phyloP scores from a whole-genome alignment of 1,140 invertebrate genomes.

The Holcopasites calliopsidis region DNA sequence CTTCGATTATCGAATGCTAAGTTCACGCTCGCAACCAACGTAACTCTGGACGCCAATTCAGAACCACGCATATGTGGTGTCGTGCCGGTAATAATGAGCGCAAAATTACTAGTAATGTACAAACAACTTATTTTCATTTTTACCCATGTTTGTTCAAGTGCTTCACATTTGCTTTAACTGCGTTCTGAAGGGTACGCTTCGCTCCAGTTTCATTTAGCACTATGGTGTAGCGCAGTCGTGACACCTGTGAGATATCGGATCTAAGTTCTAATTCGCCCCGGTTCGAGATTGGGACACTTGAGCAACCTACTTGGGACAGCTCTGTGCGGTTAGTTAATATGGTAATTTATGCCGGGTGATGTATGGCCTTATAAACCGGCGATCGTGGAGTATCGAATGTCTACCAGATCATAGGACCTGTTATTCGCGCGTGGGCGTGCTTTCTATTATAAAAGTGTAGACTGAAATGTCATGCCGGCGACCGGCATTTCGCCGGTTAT shows the following conservation, averaged over 20 bases:
- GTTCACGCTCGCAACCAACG: too few relatives aligned
- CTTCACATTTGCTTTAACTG: conserved; percentile 10
- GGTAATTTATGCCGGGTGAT: conserved; percentile 34
- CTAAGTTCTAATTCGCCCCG: conserved; percentile 26
- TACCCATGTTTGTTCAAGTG: not conserved
- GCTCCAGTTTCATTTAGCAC: not conserved
- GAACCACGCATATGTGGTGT: not conserved
- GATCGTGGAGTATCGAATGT: conserved; percentile 25
- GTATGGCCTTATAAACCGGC: conserved; percentile 13
- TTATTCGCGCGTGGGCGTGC: conserved; percentile 40
- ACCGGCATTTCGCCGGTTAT: conserved; percentile 43
- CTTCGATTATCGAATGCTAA: not conserved
- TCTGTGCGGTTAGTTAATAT: conserved; percentile 15
- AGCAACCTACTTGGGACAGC: conserved; percentile 12
- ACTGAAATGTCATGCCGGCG: conserved; percentile 53
- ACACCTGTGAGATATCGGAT: conserved; percentile 24
- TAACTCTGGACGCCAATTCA: not conserved
- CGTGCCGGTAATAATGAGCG: not conserved
- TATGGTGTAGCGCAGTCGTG: not conserved
- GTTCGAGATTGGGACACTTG: conserved; percentile 17
- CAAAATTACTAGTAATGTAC: not conserved
- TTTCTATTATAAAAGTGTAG: conserved; percentile 35
- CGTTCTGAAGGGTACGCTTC: conserved; percentile 15
- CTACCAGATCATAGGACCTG: conserved; percentile 44
- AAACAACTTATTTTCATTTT: not conserved